phyloP scores from a whole-genome alignment of 1,140 invertebrate species.

The Holcopasites calliopsidis region DNA sequence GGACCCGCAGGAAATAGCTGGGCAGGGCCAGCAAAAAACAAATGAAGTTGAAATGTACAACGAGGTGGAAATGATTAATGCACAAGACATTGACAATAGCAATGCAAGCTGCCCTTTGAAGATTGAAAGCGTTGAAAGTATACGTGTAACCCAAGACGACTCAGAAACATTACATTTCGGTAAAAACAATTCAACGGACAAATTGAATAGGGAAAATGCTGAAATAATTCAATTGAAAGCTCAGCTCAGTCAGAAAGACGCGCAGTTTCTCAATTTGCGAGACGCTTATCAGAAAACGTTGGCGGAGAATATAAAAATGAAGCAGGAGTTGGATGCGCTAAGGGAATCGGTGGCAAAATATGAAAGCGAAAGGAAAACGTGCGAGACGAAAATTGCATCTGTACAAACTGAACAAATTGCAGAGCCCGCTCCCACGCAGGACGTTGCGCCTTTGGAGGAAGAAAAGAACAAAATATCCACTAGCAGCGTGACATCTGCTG shows the following conservation, averaged over 20 bases:
- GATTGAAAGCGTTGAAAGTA: constrained; percentile 58
- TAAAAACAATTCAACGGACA: constrained; percentile 18
- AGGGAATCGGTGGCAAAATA: constrained; percentile 59
- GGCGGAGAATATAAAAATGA: constrained; percentile 66
- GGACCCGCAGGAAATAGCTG: constrained; percentile 14
- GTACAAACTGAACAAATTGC: constrained; percentile 62
- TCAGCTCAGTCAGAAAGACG: constrained; percentile 55
- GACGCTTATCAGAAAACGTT: constrained; percentile 67
- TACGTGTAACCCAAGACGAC: constrained; percentile 36
- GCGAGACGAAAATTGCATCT: constrained; percentile 48
- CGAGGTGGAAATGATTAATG: constrained; percentile 46
- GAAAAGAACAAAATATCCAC: constrained; percentile 47
- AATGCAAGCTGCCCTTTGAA: constrained; percentile 42
- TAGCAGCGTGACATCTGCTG: constrained; percentile 58
- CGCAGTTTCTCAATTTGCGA: constrained; percentile 55
- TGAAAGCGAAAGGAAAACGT: constrained; percentile 45
- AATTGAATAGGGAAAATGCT: constrained; percentile 23
- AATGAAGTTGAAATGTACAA: constrained; percentile 26
- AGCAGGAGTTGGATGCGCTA: constrained; percentile 65
- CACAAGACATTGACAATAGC: constrained; percentile 35
- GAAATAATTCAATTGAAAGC: constrained; percentile 49
- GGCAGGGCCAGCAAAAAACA: constrained; percentile 18
- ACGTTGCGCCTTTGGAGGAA: neutral
- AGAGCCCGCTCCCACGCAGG: neutral
- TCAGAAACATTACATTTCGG: constrained; percentile 22